These are phyloP conservation scores for Dynastes grantii DNA, from an alignment of 2,888 invertebrate species.

Conservation along the genomic window DNA sequence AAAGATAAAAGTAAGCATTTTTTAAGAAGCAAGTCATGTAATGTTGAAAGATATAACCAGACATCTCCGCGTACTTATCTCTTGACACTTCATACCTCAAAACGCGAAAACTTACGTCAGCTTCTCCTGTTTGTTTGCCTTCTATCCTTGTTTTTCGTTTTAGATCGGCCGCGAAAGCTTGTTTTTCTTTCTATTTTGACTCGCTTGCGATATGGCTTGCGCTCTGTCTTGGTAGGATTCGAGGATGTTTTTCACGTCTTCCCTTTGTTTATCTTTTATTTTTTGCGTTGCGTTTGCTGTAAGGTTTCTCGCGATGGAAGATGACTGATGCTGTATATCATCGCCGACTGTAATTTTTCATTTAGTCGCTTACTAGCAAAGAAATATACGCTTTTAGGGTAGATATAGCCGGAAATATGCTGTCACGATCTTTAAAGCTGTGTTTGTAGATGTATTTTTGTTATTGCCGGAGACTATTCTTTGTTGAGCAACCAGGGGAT, in stretches of 20 bases:
- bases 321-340: conserved; percentile 7
- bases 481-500: too few species aligned
- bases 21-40: not conserved
- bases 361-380: not conserved
- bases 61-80: conserved; percentile 11
- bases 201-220: too few species aligned
- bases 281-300: not conserved
- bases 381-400: too few species aligned
- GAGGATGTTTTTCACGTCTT: too few species aligned
- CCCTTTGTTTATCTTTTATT: not conserved
- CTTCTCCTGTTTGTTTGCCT: not conserved
- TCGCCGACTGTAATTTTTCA: not conserved
- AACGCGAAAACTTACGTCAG: conserved; percentile 16
- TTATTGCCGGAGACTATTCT: too few species aligned
- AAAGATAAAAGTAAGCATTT: conserved; percentile 8
- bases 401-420: too few species aligned
- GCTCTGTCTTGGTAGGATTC: too few species aligned
- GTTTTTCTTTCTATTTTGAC: too few species aligned
- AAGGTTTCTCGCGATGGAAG: not conserved
- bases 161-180: too few species aligned
- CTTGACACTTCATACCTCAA: conserved; percentile 26
- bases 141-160: not conserved
- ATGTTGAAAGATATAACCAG: not conserved
- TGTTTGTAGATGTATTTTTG: too few species aligned
- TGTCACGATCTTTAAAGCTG: too few species aligned